A percentile compares a stretch with the other conserved stretches of the same genome.
Conservation (phyloP, 2,113 vertebrate species). For the Caranx melampygus region DNA sequence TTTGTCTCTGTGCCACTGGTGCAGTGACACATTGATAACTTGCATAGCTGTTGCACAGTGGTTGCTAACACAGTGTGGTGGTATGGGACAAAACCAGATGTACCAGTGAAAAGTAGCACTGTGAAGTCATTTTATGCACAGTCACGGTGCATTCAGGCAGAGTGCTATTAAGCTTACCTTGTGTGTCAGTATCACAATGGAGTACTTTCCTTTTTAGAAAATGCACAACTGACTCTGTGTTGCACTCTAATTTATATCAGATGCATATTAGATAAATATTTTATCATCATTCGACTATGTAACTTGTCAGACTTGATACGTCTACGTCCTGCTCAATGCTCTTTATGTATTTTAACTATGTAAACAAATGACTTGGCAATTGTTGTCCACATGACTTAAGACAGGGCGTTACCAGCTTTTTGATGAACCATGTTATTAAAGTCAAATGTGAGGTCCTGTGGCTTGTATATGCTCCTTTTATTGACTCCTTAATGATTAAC, state of each 20-base stretch:
- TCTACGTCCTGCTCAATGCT: background rate
- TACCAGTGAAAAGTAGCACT: background rate
- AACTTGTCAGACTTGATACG: background rate
- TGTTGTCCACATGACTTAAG: background rate
- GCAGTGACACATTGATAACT: conserved; percentile 23
- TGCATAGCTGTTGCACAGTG: conserved; percentile 17
- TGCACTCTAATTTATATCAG: background rate
- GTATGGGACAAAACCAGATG: conserved; percentile 33
- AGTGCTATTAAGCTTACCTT: background rate
- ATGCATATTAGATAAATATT: background rate
- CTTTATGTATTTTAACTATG: background rate
- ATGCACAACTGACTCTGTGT: background rate
- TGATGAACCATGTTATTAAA: background rate
- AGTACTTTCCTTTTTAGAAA: background rate
- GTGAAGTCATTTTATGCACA: background rate
- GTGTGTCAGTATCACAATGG: background rate
- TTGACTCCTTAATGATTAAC: conserved; percentile 9
- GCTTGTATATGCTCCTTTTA: background rate
- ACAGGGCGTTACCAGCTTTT: background rate
- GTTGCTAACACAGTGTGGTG: conserved; percentile 2
- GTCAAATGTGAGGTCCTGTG: background rate
- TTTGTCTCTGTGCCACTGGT: conserved; percentile 14
- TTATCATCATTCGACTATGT: background rate
- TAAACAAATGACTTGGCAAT: background rate
- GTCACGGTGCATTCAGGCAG: background rate